phyloP scores from a whole-genome alignment of 1,140 invertebrate genomes.

The Hyles vespertilio region DNA sequence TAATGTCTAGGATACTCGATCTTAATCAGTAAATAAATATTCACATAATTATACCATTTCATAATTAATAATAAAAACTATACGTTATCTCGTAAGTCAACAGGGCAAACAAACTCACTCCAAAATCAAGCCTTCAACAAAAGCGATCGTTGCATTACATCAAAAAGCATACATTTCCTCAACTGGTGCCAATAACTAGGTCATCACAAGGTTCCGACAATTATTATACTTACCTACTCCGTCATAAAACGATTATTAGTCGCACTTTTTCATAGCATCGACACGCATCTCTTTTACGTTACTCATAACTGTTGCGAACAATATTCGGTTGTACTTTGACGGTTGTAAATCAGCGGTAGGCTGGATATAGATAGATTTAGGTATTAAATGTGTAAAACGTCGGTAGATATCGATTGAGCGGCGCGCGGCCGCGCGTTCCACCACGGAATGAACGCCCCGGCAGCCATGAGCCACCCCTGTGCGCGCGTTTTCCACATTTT shows the following conservation, averaged over 20 bases:
- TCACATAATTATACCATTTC: too few relatives aligned
- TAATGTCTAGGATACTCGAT: too few relatives aligned
- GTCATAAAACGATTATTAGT: slow-evolving; percentile 49
- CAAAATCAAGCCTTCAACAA: too few relatives aligned
- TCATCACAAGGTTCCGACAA: slow-evolving; percentile 65
- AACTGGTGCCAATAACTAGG: slow-evolving; percentile 42
- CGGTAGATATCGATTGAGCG: slow-evolving; percentile 57
- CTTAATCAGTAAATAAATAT: too few relatives aligned
- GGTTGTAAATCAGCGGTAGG: background rate
- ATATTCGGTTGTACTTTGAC: background rate
- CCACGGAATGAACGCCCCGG: slow-evolving; percentile 46
- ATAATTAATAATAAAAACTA: too few relatives aligned
- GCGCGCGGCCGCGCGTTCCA: slow-evolving; percentile 58
- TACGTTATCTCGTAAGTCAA: too few relatives aligned
- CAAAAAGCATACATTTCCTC: too few relatives aligned
- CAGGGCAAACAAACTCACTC: too few relatives aligned
- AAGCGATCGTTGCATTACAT: too few relatives aligned
- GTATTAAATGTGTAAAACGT: slow-evolving; percentile 26
- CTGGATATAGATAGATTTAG: background rate
- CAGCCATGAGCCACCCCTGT: slow-evolving; percentile 32
- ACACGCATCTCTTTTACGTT: background rate
- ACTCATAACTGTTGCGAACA: background rate
- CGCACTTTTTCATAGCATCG: slow-evolving; percentile 43
- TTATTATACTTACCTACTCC: slow-evolving; percentile 59
- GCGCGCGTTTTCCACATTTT: slow-evolving; percentile 69